phyloP scores from a whole-genome alignment of 2,113 vertebrate species.

The Pituophis catenifer region DNA sequence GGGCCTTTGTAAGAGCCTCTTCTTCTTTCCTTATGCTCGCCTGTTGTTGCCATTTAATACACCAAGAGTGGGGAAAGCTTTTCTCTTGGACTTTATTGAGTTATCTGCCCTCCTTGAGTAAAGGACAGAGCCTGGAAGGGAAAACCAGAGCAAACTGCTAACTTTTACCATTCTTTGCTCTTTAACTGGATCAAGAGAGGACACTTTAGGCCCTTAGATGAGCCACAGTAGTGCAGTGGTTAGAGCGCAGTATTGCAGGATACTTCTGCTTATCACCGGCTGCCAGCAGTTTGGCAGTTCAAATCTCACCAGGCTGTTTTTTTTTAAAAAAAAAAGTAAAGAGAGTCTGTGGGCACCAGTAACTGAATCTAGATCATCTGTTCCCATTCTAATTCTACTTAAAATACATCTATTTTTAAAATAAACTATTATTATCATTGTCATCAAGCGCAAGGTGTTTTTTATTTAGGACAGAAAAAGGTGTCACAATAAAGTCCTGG shows the following conservation, averaged over 20 bases:
- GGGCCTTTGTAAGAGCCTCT: neutral
- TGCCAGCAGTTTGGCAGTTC: no score
- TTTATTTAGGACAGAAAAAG: neutral
- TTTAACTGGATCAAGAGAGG: neutral
- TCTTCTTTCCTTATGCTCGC: neutral
- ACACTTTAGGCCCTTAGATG: neutral
- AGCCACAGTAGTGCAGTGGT: no score
- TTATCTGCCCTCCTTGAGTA: neutral
- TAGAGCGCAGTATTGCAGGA: no score
- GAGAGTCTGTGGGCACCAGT: neutral
- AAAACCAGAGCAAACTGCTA: neutral
- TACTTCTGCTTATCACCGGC: no score
- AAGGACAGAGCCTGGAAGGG: neutral
- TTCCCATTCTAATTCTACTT: conserved; percentile 16
- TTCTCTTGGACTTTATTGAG: neutral
- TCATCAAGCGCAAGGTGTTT: neutral
- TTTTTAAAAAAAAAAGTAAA: neutral
- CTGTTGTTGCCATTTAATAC: neutral
- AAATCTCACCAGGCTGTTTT: no score
- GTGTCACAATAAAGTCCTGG: neutral
- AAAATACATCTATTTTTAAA: conserved; percentile 1
- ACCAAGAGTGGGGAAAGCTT: neutral
- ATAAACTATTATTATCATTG: neutral
- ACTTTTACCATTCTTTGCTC: neutral
- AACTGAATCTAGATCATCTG: conserved; percentile 11